phyloP scores from a whole-genome alignment of 2,888 invertebrate species.

The Lycophotia porphyrea region DNA sequence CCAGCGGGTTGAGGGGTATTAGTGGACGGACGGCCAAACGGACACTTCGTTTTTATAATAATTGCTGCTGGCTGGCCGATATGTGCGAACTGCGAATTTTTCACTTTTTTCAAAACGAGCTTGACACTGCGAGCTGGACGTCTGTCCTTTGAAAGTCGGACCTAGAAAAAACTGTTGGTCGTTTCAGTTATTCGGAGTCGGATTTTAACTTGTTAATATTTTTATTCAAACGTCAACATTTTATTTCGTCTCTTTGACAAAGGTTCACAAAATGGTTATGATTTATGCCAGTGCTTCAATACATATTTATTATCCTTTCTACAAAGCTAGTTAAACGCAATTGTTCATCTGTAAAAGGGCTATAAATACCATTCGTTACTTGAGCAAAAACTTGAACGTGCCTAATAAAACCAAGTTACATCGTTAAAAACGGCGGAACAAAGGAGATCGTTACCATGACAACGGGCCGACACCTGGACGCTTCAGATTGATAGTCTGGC shows the following conservation, averaged over 20 bases:
- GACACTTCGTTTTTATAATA: slow-evolving; percentile 69
- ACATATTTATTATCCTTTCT: slow-evolving; percentile 27
- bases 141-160: slow-evolving; percentile 49
- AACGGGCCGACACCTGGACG: slow-evolving; percentile 81
- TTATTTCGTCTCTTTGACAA: slow-evolving; percentile 24
- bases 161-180: slow-evolving; percentile 45
- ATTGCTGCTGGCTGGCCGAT: slow-evolving; percentile 57
- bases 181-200: slow-evolving; percentile 15
- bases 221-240: slow-evolving; percentile 25
- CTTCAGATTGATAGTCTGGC: slow-evolving; percentile 75
- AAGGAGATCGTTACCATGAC: slow-evolving; percentile 75
- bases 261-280: slow-evolving; percentile 4
- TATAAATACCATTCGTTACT: slow-evolving; percentile 63
- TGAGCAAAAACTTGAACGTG: slow-evolving; percentile 59
- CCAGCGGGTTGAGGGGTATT: slow-evolving; percentile 59
- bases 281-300: slow-evolving; percentile 40
- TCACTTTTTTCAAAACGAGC: slow-evolving; percentile 62
- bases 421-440: slow-evolving; percentile 67
- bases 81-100: slow-evolving; percentile 70
- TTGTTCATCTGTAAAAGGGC: slow-evolving; percentile 63
- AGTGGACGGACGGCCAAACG: slow-evolving; percentile 60
- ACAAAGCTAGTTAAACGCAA: slow-evolving; percentile 50
- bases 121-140: slow-evolving; percentile 52
- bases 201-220: slow-evolving; percentile 20
- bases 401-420: slow-evolving; percentile 62